Conservation (phyloP, 2,888 invertebrate genomes). For the Trachelus troglodyta region DNA sequence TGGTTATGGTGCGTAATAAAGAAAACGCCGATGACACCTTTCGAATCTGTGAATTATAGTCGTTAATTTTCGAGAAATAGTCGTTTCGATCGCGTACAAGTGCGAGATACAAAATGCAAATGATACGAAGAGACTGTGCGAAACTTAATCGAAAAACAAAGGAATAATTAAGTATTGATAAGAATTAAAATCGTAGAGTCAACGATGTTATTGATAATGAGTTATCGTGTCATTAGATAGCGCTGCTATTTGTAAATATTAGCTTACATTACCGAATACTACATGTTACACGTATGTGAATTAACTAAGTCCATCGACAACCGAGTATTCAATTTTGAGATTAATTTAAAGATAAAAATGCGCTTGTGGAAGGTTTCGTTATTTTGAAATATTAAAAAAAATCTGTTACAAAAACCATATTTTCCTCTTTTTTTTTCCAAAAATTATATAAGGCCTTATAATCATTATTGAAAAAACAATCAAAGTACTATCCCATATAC, state of each 20-base stretch:
- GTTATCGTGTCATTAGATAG: constrained; percentile 25
- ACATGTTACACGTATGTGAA: not conserved
- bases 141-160: not conserved
- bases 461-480: too few species aligned
- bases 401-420: not conserved
- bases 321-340: not conserved
- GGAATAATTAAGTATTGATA: not conserved
- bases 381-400: not conserved
- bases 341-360: too few species aligned
- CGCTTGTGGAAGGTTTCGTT: too few species aligned
- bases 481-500: too few species aligned
- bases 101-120: not conserved
- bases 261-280: not conserved
- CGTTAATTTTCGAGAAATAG: not conserved
- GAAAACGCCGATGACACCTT: constrained; percentile 9
- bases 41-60: not conserved
- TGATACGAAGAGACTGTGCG: not conserved
- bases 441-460: not conserved
- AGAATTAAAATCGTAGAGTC: not conserved
- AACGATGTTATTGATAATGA: not conserved
- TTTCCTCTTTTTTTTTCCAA: not conserved
- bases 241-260: constrained; percentile 40
- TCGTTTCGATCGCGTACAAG: not conserved
- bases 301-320: not conserved
- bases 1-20: constrained; percentile 18